These are phyloP conservation scores for Syrphus vitripennis DNA, from an alignment of 2,888 invertebrate species.

Conservation along the genomic window DNA sequence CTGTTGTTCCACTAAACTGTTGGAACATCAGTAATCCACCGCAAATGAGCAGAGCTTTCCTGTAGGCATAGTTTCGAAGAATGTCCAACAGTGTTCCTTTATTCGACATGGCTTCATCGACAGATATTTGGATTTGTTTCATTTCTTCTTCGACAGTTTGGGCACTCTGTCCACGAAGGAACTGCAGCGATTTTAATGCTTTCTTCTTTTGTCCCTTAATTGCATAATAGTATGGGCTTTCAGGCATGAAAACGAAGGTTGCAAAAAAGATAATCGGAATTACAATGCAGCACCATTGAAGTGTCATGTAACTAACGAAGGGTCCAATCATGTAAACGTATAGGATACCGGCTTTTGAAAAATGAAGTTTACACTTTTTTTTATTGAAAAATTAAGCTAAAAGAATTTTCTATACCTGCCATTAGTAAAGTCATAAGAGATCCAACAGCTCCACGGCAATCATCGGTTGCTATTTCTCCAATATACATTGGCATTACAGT, in stretches of 20 bases:
- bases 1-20: slow-evolving; percentile 91
- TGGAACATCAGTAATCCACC: slow-evolving; percentile 90
- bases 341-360: slow-evolving; percentile 84
- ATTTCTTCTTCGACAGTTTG: slow-evolving; percentile 85
- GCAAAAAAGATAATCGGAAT: slow-evolving; percentile 84
- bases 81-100: slow-evolving; percentile 82
- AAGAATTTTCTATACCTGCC: slow-evolving; percentile 73
- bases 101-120: slow-evolving; percentile 80
- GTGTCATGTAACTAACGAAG: slow-evolving; percentile 84
- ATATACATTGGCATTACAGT: slow-evolving; percentile 92
- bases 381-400: neutral
- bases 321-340: slow-evolving; percentile 88
- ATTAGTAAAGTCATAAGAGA: slow-evolving; percentile 89
- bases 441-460: slow-evolving; percentile 90
- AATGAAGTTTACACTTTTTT: slow-evolving; percentile 46
- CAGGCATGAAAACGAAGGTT: slow-evolving; percentile 88
- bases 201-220: slow-evolving; percentile 82
- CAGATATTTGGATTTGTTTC: slow-evolving; percentile 83
- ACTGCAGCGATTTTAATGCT: slow-evolving; percentile 85
- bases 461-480: slow-evolving; percentile 91
- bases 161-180: slow-evolving; percentile 84
- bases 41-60: slow-evolving; percentile 89
- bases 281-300: slow-evolving; percentile 85
- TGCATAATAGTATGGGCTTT: slow-evolving; percentile 89
- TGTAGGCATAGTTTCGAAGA: slow-evolving; percentile 85